A percentile compares a stretch with the other conserved stretches of the same genome.
Conservation (phyloP, 1,140 invertebrate genomes). For the Brachionus calyciflorus region DNA sequence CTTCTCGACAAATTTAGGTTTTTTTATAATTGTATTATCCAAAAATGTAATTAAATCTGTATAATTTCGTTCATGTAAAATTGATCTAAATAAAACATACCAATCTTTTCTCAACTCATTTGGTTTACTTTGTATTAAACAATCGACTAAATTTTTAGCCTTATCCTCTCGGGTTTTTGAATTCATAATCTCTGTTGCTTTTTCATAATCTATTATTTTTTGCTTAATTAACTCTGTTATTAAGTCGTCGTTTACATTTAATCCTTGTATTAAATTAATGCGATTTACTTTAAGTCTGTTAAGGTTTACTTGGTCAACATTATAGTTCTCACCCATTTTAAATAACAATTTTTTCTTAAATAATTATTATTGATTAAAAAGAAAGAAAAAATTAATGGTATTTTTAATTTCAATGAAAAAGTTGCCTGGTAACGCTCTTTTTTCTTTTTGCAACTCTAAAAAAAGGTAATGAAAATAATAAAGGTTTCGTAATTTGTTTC, state of each 20-base stretch:
- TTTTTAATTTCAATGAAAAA: background rate
- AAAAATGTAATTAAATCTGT: slow-evolving; percentile 28
- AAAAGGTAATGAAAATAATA: too few species aligned
- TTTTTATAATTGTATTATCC: slow-evolving; percentile 38
- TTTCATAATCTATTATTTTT: slow-evolving; percentile 6
- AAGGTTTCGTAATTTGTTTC: slow-evolving; percentile 1
- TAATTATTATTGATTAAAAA: slow-evolving; percentile 16
- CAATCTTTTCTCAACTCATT: slow-evolving; percentile 24
- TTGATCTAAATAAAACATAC: slow-evolving; percentile 15
- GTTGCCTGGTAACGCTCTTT: slow-evolving; percentile 27
- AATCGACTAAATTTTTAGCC: background rate
- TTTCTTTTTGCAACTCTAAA: background rate
- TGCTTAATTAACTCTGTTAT: slow-evolving; percentile 23
- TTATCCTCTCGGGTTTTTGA: background rate
- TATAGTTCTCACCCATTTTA: slow-evolving; percentile 26
- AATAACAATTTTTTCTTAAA: background rate
- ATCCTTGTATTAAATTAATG: slow-evolving; percentile 24
- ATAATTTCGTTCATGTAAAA: background rate
- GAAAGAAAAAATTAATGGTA: background rate
- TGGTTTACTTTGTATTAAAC: background rate
- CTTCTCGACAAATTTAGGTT: slow-evolving; percentile 40
- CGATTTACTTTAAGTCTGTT: slow-evolving; percentile 30
- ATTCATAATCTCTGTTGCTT: background rate
- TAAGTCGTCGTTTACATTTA: slow-evolving; percentile 17
- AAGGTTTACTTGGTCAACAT: slow-evolving; percentile 20